Evolutionary conservation across 2,113 vertebrate species (phyloP).

Genomic region (Maccullochella peelii): DNA sequence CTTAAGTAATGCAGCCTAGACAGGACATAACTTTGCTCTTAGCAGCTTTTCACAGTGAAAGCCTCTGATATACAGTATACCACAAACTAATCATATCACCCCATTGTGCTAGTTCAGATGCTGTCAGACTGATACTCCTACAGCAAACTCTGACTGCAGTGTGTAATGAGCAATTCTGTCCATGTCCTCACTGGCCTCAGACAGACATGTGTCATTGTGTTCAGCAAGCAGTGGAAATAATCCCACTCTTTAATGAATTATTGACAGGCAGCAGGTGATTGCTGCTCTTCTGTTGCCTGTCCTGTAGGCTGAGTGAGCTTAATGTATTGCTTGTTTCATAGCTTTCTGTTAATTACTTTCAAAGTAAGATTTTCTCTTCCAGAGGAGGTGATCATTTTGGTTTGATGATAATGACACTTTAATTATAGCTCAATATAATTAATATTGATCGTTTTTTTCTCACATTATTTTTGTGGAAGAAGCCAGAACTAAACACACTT

Average conservation of each 20-base stretch:
- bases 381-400: background rate
- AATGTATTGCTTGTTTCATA: slow-evolving; percentile 9
- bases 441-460: background rate
- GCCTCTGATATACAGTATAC: slow-evolving; percentile 45
- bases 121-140: slow-evolving; percentile 24
- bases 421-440: background rate
- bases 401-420: background rate
- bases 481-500: background rate
- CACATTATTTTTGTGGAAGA: background rate
- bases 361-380: slow-evolving; percentile 3
- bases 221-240: slow-evolving; percentile 23
- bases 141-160: slow-evolving; percentile 20
- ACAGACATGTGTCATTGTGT: slow-evolving; percentile 21
- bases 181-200: background rate
- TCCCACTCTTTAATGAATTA: slow-evolving; percentile 12
- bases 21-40: slow-evolving; percentile 75
- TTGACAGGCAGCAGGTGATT: slow-evolving; percentile 25
- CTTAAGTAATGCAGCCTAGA: slow-evolving; percentile 45
- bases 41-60: slow-evolving; percentile 39
- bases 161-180: slow-evolving; percentile 32
- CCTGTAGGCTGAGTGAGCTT: background rate
- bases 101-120: slow-evolving; percentile 38
- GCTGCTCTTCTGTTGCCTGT: background rate
- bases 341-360: slow-evolving; percentile 4
- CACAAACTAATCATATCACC: slow-evolving; percentile 49